Base-by-base conservation (phyloP, 2,113 vertebrate species). In the Myotis lucifugus region DNA sequence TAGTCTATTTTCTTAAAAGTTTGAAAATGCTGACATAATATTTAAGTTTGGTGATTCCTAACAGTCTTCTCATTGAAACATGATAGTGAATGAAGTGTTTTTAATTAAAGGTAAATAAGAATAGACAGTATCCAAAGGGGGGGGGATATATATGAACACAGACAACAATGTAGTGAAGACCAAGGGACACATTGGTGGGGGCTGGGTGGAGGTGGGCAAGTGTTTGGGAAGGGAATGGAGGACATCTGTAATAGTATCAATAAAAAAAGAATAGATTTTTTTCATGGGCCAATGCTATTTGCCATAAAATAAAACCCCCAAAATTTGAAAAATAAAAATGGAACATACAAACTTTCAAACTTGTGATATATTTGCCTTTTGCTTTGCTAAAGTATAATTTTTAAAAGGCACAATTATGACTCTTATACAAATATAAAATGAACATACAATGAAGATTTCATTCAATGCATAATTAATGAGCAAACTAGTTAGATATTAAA, bases 1-100 rank as follows among this genome's bases (percentile, higher is more conserved):
- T 56, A 66, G 19, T 91, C 32, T 84, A 3, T 67, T 90, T 50
- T 32, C 32, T 73, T 11, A 66, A 93, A 87, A 90, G 2, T 42
- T 84, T 90, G 66, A 81, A 94, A 92, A 76, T 91, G 52, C 84
- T 61, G 7, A 40, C 67, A 27, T 69, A 46, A 76, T n/a, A 32
- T 11, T 86, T 32, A 52, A 2, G 78, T 69, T 70, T 61, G 6
- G 13, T 40, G 9, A 59, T 91, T 84, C 19, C 78, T 83, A 4
- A 23, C 48, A 66, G 2, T 91, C 7, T 83, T 46, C 9, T 92
- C 5, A 27, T 56, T 90, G 46, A 77, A 19, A 91, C 74, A 82
- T 67, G 37, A 88, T 74, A 67, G 15, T 48, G 50, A 78, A 50
- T 64, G 56, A 93, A 52, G 1, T 93, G 4, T 34, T 79, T 93